These are phyloP conservation scores for Troides aeacus DNA, from an alignment of 2,888 invertebrate species.

Conservation along the genomic window DNA sequence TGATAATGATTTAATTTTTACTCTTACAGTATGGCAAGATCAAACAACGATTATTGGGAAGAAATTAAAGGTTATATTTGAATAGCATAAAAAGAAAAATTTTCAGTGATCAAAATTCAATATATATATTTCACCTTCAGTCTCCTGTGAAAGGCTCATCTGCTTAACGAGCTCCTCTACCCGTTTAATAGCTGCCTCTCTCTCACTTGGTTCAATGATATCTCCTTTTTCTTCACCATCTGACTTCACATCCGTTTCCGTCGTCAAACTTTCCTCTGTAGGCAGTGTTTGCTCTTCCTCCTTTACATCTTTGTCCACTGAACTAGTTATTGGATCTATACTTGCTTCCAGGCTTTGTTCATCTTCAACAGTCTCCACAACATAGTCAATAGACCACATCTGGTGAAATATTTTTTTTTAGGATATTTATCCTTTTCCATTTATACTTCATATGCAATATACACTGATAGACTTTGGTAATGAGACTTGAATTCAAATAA, in stretches of 20 bases:
- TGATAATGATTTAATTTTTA: too few species aligned
- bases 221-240: conserved; percentile 50
- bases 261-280: conserved; percentile 54
- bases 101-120: background rate
- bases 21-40: background rate
- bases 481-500: too few species aligned
- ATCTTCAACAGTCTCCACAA: conserved; percentile 74
- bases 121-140: conserved; percentile 67
- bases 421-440: background rate
- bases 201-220: conserved; percentile 52
- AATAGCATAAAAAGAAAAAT: background rate
- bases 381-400: conserved; percentile 99
- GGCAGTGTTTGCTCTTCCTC: conserved; percentile 46
- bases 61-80: background rate
- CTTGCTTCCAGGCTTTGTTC: conserved; percentile 72
- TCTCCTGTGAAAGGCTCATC: conserved; percentile 87
- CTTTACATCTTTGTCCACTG: conserved; percentile 53
- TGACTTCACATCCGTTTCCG: conserved; percentile 42
- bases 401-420: conserved; percentile 56
- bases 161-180: conserved; percentile 87
- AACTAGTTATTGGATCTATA: conserved; percentile 52
- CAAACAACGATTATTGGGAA: background rate
- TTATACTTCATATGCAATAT: conserved; percentile 18
- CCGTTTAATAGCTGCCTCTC: conserved; percentile 77
- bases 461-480: too few species aligned